Evolutionary conservation across 2,797 vertebrate genomes (phyloP).

Genomic region (Phaenicophaeus curvirostris): DNA sequence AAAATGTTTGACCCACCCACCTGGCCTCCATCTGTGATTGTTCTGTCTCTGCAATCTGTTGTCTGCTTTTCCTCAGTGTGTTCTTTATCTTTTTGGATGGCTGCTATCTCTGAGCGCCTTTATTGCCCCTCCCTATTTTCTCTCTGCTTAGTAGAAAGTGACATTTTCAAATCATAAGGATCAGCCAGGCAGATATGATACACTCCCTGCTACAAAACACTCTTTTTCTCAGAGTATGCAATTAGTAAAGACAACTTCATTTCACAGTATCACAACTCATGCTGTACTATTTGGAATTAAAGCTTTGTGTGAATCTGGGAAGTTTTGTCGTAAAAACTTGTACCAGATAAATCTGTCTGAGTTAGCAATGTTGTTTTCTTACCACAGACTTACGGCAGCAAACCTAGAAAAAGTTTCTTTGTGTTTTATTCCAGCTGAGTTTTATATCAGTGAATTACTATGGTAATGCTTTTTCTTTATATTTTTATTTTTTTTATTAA

Average conservation of each 20-base stretch:
- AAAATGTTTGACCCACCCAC: constrained; percentile 79
- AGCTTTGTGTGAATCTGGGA: constrained; percentile 36
- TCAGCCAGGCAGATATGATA: constrained; percentile 80
- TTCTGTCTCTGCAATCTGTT: constrained; percentile 78
- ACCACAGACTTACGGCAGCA: not conserved
- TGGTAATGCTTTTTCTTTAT: not conserved
- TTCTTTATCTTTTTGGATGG: constrained; percentile 84
- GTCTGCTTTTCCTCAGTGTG: constrained; percentile 74
- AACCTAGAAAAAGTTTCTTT: not conserved
- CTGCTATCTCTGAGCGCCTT: constrained; percentile 78
- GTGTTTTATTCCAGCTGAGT: constrained; percentile 11
- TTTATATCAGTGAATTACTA: not conserved
- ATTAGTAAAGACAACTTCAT: constrained; percentile 78
- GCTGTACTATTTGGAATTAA: constrained; percentile 42
- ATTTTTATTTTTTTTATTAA: not conserved
- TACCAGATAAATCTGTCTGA: constrained; percentile 32
- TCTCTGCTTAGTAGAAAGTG: constrained; percentile 66
- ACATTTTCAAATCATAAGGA: constrained; percentile 80
- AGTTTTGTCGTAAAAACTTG: constrained; percentile 35
- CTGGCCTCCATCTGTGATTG: constrained; percentile 81
- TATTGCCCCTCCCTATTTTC: constrained; percentile 42
- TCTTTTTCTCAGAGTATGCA: constrained; percentile 55
- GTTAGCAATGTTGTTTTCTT: constrained; percentile 14
- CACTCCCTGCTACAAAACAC: constrained; percentile 72
- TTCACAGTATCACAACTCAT: constrained; percentile 50